Conservation (phyloP, 2,113 vertebrate genomes). For the Tragelaphus buxtoni region DNA sequence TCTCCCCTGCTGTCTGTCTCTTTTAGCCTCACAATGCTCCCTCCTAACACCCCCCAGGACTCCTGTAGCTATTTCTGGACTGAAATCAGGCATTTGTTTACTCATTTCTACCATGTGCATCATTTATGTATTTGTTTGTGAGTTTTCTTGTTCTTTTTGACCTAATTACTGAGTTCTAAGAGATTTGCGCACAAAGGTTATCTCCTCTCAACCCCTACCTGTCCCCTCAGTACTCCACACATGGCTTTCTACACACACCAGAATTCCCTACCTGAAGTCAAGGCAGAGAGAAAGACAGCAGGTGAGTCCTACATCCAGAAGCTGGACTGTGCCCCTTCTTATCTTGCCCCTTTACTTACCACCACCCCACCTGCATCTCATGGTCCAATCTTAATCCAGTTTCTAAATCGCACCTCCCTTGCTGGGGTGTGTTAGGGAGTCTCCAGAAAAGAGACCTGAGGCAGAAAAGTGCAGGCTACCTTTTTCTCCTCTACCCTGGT, state of each 20-base stretch:
- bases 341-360: not conserved
- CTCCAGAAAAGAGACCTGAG: not conserved
- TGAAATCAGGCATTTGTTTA: not conserved
- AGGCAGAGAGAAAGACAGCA: not conserved
- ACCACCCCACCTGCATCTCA: not conserved
- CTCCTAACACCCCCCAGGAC: not conserved
- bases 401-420: not conserved
- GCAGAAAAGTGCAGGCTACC: not conserved
- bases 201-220: not conserved
- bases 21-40: not conserved
- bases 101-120: not conserved
- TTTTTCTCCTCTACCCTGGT: not conserved
- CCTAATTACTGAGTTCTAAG: not conserved
- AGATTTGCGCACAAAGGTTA: not conserved
- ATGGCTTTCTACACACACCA: not conserved
- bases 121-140: not conserved
- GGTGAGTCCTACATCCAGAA: not conserved
- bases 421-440: not conserved
- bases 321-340: not conserved
- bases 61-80: not conserved
- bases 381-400: not conserved
- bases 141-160: constrained; percentile 23
- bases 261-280: not conserved
- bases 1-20: not conserved
- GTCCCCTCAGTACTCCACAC: not conserved